Conservation (phyloP, 2,113 vertebrate genomes). For the Astur gentilis region DNA sequence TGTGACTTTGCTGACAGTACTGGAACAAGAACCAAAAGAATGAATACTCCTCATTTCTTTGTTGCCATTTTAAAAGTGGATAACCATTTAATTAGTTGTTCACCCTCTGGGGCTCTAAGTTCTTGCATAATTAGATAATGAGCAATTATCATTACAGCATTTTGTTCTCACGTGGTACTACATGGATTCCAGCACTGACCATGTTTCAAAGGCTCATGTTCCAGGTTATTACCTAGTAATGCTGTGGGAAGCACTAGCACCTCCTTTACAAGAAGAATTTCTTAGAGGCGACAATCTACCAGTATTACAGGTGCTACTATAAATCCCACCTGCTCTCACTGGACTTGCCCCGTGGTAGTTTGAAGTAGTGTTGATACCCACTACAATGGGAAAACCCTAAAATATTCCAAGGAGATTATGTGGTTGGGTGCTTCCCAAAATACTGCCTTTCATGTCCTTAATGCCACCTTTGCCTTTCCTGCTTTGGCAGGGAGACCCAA, state of each 20-base stretch:
- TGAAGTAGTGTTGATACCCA: background rate
- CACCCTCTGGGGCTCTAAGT: background rate
- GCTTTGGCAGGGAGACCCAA: conserved; percentile 4
- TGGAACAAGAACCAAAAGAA: background rate
- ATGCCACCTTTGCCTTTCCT: background rate
- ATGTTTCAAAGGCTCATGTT: background rate
- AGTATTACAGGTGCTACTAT: background rate
- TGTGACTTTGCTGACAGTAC: background rate
- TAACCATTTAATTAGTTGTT: background rate
- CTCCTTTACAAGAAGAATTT: background rate
- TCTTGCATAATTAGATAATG: conserved; percentile 35
- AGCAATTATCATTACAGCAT: background rate
- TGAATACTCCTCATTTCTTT: background rate
- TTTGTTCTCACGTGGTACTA: background rate
- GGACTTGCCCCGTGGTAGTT: background rate
- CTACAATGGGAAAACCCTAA: background rate
- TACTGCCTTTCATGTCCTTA: background rate
- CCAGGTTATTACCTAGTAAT: background rate
- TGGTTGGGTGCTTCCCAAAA: background rate
- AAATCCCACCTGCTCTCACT: background rate
- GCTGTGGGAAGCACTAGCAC: background rate
- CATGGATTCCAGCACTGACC: background rate
- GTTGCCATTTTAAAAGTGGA: background rate
- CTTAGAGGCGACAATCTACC: background rate
- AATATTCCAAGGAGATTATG: background rate